Evolutionary conservation across 2,113 vertebrate genomes (phyloP).

Genomic region (Amia ocellicauda): DNA sequence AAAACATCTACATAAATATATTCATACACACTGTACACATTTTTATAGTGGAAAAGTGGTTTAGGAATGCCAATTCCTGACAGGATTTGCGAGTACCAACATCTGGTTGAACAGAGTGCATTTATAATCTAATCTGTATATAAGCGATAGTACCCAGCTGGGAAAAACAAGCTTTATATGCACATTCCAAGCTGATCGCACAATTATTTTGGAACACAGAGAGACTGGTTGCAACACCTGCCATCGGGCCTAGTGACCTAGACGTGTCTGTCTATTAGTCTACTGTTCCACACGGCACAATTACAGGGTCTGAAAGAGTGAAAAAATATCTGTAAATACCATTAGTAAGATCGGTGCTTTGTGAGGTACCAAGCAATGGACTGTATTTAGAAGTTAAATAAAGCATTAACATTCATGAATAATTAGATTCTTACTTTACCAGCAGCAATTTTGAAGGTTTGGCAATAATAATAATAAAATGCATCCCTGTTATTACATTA

Average conservation of each 20-base stretch:
- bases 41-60: neutral
- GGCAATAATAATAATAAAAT: too few species aligned
- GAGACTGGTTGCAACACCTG: conserved; percentile 1
- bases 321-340: too few species aligned
- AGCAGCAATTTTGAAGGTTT: too few species aligned
- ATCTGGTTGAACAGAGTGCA: conserved; percentile 36
- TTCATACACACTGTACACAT: too few species aligned
- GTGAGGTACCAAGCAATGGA: too few species aligned
- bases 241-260: neutral
- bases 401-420: too few species aligned
- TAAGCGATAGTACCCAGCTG: conserved; percentile 46
- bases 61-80: neutral
- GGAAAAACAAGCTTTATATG: conserved; percentile 41
- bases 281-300: neutral
- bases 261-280: neutral
- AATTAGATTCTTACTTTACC: too few species aligned
- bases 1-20: too few species aligned
- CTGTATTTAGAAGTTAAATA: too few species aligned
- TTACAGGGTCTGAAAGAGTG: neutral
- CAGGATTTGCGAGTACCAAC: conserved; percentile 21
- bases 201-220: conserved; percentile 14
- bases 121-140: conserved; percentile 42
- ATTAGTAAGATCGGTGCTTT: too few species aligned
- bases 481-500: too few species aligned
- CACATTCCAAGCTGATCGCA: conserved; percentile 56